These are phyloP conservation scores for Poicephalus gulielmi DNA, from an alignment of 2,113 vertebrate genomes.

Conservation along the genomic window DNA sequence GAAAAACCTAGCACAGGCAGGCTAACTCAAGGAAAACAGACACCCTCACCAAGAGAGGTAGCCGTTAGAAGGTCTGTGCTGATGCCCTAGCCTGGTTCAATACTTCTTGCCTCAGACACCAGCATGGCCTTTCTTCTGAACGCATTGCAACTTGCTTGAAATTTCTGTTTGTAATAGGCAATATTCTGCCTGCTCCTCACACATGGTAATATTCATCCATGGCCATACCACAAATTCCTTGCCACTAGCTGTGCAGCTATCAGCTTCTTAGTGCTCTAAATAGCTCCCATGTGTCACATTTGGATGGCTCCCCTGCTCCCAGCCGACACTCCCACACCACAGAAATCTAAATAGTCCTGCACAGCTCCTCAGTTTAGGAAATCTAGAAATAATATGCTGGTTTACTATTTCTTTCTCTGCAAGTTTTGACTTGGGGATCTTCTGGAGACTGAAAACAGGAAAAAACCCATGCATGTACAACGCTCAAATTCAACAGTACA, in stretches of 20 bases:
- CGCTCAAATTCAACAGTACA: accelerated
- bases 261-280: slow-evolving; percentile 1
- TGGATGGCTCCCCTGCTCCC: neutral
- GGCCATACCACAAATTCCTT: neutral
- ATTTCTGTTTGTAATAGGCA: neutral
- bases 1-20: neutral
- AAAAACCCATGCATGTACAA: neutral
- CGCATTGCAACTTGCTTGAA: neutral
- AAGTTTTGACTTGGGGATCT: neutral
- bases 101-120: neutral
- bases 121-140: neutral
- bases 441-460: neutral
- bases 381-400: neutral
- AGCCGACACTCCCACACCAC: slow-evolving; percentile 20
- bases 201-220: neutral
- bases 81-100: neutral
- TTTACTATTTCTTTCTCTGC: neutral
- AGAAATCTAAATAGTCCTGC: neutral
- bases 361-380: neutral
- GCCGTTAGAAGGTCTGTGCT: neutral
- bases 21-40: neutral
- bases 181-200: neutral
- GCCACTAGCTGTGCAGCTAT: neutral
- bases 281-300: neutral
- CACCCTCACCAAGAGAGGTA: accelerated